Percentiles rank a stretch among this genome's conserved stretches.
Conservation (phyloP, 64 coral and sea anemone genomes). For the Porites australiensis region DNA sequence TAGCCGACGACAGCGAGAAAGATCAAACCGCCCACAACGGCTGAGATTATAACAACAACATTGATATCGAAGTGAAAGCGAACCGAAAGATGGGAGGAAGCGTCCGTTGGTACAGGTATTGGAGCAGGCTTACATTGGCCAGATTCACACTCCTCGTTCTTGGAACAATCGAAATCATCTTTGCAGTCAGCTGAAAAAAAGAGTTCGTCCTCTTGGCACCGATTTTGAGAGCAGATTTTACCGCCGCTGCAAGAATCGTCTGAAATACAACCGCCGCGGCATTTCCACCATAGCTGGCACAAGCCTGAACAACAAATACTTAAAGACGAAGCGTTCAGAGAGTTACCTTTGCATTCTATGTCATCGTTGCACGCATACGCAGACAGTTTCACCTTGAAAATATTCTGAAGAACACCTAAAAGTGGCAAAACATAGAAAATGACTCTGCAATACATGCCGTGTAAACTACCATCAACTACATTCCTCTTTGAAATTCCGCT, state of each 20-base stretch:
- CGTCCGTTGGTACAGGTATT: neutral
- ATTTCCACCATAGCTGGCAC: neutral
- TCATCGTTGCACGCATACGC: neutral
- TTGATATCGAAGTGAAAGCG: neutral
- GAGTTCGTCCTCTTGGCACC: neutral
- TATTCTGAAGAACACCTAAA: constrained; percentile 20
- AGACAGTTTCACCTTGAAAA: neutral
- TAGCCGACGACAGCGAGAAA: neutral
- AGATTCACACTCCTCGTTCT: constrained; percentile 29
- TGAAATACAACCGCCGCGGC: neutral
- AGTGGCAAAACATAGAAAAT: neutral
- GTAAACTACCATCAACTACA: too few relatives aligned
- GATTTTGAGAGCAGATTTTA: neutral
- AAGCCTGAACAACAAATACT: constrained; percentile 26
- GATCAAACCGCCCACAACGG: neutral
- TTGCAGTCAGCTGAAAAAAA: neutral
- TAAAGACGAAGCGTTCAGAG: neutral
- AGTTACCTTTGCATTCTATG: neutral
- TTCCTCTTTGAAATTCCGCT: too few relatives aligned
- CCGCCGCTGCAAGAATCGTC: neutral
- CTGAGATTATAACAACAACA: neutral
- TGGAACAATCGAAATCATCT: neutral
- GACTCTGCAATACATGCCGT: neutral
- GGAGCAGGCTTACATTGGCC: constrained; percentile 29
- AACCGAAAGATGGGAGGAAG: neutral